Conservation (phyloP, 2,113 vertebrate genomes). For the Nothocercus julius region DNA sequence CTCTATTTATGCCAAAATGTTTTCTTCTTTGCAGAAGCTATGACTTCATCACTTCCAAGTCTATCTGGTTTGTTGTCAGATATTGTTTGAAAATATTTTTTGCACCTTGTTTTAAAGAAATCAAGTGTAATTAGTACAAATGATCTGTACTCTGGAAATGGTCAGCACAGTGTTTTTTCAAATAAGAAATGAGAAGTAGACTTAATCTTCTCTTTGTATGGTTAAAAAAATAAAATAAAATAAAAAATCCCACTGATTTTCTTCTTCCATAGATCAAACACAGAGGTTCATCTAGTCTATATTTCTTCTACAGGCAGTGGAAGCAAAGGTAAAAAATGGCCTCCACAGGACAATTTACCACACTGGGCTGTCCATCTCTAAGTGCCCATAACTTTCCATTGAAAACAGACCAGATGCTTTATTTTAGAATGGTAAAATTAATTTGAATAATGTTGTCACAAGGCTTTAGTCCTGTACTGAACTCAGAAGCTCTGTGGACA, state of each 20-base stretch:
- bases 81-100: neutral
- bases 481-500: neutral
- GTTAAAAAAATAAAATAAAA: neutral
- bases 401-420: neutral
- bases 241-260: neutral
- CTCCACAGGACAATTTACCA: neutral
- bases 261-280: neutral
- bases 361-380: fast-evolving
- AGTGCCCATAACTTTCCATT: neutral
- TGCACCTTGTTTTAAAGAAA: neutral
- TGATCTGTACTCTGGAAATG: neutral
- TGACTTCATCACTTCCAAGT: neutral
- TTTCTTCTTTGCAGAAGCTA: neutral
- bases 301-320: neutral
- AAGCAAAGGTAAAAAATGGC: neutral
- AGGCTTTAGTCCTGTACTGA: neutral
- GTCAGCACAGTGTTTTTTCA: neutral
- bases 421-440: neutral
- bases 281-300: neutral
- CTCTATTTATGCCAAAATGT: neutral
- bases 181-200: neutral
- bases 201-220: neutral
- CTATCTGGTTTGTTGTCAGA: neutral
- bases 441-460: neutral
- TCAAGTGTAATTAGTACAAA: neutral